Evolutionary conservation across 2,113 vertebrate genomes (phyloP).

Genomic region (Cairina moschata): DNA sequence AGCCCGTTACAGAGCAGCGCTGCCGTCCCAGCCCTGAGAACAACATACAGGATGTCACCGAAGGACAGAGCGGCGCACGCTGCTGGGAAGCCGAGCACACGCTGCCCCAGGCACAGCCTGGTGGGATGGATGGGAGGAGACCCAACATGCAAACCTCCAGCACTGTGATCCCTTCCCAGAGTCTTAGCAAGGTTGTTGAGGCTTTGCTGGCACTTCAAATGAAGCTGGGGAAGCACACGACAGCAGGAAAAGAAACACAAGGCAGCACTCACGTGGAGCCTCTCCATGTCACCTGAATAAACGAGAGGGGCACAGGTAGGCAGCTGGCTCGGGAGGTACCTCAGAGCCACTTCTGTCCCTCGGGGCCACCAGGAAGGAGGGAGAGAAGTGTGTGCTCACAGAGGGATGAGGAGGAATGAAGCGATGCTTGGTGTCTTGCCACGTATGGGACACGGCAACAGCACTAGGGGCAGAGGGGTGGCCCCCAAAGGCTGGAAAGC

Average conservation of each 20-base stretch:
- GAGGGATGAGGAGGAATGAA: background rate
- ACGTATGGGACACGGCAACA: background rate
- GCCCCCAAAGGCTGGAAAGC: background rate
- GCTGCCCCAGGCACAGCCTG: background rate
- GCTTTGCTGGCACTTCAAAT: background rate
- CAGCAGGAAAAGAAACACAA: background rate
- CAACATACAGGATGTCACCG: background rate
- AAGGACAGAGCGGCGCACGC: background rate
- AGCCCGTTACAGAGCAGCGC: background rate
- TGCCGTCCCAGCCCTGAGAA: slow-evolving; percentile 7
- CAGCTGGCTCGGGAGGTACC: background rate
- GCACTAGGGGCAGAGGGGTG: background rate
- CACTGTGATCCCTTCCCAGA: background rate
- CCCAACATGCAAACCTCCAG: background rate
- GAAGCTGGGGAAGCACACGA: background rate
- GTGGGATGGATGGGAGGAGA: background rate
- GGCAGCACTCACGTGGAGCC: background rate
- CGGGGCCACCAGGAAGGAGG: background rate
- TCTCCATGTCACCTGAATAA: background rate
- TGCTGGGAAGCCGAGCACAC: background rate
- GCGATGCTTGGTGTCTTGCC: background rate
- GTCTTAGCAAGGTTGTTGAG: background rate
- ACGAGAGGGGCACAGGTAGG: background rate
- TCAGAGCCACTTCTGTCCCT: background rate
- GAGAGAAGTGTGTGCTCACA: background rate